Evolutionary conservation across 2,113 vertebrate species (phyloP).

Genomic region (Cyprinodon variegatus): DNA sequence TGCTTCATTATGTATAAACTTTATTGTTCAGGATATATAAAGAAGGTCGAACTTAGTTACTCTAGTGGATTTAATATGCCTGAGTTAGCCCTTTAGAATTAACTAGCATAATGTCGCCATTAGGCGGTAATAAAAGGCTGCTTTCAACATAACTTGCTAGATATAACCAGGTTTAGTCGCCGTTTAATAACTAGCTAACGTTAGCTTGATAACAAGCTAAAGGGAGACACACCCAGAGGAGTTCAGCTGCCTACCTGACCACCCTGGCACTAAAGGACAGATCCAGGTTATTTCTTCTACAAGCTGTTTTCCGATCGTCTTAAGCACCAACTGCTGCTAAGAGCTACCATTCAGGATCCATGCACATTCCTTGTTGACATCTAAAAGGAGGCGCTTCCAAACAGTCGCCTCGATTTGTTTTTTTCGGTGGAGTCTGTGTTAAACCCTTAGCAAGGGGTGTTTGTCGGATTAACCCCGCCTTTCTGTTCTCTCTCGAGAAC

Average conservation of each 20-base stretch:
- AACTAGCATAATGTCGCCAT: neutral
- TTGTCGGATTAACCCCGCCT: constrained; percentile 4
- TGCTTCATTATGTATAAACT: neutral
- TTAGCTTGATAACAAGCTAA: constrained; percentile 31
- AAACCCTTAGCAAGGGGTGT: neutral
- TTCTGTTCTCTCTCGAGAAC: accelerated
- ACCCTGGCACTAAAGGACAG: neutral
- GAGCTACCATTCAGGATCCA: constrained; percentile 9
- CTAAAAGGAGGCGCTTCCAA: constrained; percentile 30
- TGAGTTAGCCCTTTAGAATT: neutral
- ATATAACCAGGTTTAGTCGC: neutral
- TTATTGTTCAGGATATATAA: neutral
- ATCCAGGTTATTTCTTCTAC: neutral
- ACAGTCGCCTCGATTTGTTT: constrained; percentile 44
- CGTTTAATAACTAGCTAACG: constrained; percentile 24
- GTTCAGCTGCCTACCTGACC: constrained; percentile 11
- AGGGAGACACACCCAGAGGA: neutral
- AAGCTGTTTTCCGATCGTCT: neutral
- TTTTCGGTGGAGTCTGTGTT: neutral
- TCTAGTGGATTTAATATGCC: neutral
- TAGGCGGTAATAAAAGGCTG: neutral
- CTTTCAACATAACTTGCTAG: constrained; percentile 4
- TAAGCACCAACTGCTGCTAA: neutral
- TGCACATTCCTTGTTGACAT: constrained; percentile 42
- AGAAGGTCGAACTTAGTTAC: neutral